Evolutionary conservation across 2,797 vertebrate genomes (phyloP).

Genomic region (Poliocrania exsul): DNA sequence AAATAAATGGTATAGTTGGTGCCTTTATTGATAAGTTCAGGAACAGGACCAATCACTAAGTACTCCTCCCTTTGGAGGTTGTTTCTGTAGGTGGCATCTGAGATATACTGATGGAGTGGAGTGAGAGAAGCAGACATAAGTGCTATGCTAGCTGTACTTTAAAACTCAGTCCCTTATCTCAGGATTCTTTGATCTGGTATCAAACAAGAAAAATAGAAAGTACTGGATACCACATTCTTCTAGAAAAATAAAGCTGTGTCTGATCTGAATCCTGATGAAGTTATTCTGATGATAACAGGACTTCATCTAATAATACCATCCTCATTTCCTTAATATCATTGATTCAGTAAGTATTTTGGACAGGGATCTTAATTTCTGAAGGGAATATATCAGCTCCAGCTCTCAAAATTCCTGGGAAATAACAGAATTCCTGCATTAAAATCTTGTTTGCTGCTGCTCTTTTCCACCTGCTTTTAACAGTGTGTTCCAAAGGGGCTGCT

Average conservation of each 20-base stretch:
- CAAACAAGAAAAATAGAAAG: not conserved
- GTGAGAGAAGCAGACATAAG: not conserved
- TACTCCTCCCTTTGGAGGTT: not conserved
- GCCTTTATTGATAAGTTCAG: not conserved
- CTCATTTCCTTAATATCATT: not conserved
- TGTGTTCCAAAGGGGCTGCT: constrained; percentile 74
- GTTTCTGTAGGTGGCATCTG: not conserved
- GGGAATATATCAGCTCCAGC: not conserved
- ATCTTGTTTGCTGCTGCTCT: not conserved
- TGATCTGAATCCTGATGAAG: not conserved
- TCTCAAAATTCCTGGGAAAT: not conserved
- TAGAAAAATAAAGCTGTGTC: not conserved
- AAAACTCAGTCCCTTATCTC: not conserved
- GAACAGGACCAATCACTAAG: not conserved
- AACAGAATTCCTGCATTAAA: not conserved
- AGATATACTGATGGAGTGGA: not conserved
- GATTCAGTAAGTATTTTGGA: not conserved
- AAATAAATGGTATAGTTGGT: not conserved
- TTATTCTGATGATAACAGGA: not conserved
- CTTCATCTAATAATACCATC: not conserved
- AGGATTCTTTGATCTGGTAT: not conserved
- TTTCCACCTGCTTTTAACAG: constrained; percentile 55
- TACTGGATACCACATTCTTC: rapidly evolving
- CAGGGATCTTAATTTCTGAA: not conserved
- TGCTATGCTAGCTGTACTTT: not conserved